phyloP scores from a whole-genome alignment of 2,113 vertebrate species.

The Paedocypris sp. region DNA sequence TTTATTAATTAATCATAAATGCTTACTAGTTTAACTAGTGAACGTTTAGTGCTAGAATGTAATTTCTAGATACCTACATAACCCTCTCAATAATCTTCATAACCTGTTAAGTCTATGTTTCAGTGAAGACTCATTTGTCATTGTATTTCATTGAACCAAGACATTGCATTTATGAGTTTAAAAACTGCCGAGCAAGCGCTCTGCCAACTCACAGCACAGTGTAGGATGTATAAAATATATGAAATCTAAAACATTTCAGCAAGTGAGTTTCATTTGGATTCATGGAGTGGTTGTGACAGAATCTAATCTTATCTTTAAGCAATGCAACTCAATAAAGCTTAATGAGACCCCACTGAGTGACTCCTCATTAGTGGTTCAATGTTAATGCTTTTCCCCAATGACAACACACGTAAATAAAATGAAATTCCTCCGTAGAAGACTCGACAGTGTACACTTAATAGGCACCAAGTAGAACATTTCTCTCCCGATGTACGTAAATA shows the following conservation, averaged over 20 bases:
- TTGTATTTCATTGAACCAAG: neutral
- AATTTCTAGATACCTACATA: no score
- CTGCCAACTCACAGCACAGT: neutral
- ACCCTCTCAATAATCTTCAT: no score
- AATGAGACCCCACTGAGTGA: neutral
- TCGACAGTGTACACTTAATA: no score
- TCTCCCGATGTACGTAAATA: slow-evolving; percentile 14
- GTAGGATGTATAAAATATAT: neutral
- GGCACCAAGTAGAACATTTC: no score
- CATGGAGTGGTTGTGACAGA: neutral
- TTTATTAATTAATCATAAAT: no score
- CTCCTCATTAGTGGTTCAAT: neutral
- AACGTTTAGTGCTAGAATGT: no score
- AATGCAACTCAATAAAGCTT: neutral
- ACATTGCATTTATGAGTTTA: neutral
- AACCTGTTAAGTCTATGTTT: no score
- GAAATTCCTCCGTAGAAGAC: no score
- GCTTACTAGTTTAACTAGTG: no score
- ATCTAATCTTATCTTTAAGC: slow-evolving; percentile 11
- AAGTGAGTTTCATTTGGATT: neutral
- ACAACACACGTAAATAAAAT: neutral
- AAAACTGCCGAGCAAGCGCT: neutral
- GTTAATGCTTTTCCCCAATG: slow-evolving; percentile 1
- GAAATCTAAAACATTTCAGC: neutral
- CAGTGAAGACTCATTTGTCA: neutral